phyloP scores from a whole-genome alignment of 2,888 invertebrate species.

The Lithophane ornitopus region DNA sequence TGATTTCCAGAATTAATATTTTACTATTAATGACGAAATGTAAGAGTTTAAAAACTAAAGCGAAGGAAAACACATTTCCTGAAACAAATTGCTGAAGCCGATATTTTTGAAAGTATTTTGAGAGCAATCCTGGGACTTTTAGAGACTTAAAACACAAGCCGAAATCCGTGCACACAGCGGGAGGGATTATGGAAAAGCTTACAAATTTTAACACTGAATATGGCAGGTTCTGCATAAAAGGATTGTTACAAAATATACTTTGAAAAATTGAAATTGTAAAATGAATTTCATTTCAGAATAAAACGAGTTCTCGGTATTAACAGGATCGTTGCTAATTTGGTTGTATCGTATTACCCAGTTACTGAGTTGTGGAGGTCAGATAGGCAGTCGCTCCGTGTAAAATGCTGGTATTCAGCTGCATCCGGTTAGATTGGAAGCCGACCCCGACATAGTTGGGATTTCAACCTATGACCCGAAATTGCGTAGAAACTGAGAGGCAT shows the following conservation, averaged over 20 bases:
- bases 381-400: no score
- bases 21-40: neutral
- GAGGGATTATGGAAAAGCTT: conserved; percentile 37
- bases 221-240: conserved; percentile 32
- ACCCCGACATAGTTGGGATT: no score
- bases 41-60: neutral
- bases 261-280: conserved; percentile 10
- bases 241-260: conserved; percentile 23
- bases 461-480: no score
- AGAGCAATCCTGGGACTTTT: conserved; percentile 25
- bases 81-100: conserved; percentile 14
- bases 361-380: no score
- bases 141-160: conserved; percentile 35
- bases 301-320: neutral
- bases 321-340: no score
- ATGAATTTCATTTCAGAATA: conserved; percentile 4
- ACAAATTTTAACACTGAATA: conserved; percentile 44
- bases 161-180: conserved; percentile 47
- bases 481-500: no score
- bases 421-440: no score
- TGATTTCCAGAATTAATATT: neutral
- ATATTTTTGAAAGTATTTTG: conserved; percentile 42
- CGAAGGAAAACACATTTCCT: conserved; percentile 11
- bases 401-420: no score
- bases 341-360: no score